Evolutionary conservation across 2,888 invertebrate species (phyloP).

Genomic region (Mongoloraphidia duomilia): DNA sequence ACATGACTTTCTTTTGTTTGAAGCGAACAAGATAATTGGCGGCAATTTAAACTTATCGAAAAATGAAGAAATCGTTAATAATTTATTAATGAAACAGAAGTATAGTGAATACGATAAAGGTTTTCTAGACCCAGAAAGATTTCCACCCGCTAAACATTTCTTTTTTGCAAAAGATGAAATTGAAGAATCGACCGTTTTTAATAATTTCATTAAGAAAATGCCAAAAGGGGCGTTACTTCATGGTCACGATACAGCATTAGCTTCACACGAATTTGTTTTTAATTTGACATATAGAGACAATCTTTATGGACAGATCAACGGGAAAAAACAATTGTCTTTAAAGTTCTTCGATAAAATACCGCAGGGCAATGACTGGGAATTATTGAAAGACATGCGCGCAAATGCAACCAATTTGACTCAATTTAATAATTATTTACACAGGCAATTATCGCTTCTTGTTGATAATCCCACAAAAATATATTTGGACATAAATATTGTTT

Average conservation of each 20-base stretch:
- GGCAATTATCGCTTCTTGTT: constrained; percentile 40
- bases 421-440: constrained; percentile 38
- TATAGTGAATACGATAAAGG: constrained; percentile 18
- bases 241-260: background rate
- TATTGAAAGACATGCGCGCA: constrained; percentile 30
- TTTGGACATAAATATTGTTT: constrained; percentile 38
- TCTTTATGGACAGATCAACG: background rate
- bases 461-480: constrained; percentile 35
- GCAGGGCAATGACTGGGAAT: constrained; percentile 27
- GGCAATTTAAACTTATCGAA: constrained; percentile 17
- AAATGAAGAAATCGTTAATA: constrained; percentile 22
- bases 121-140: constrained; percentile 1
- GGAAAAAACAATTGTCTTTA: background rate
- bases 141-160: background rate
- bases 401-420: constrained; percentile 26
- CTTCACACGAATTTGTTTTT: background rate
- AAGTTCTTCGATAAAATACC: background rate
- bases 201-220: background rate
- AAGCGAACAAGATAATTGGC: background rate
- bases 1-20: background rate
- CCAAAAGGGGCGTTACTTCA: constrained; percentile 1
- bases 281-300: constrained; percentile 15
- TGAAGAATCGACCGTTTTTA: background rate
- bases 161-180: background rate
- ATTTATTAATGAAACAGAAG: constrained; percentile 24